phyloP scores from a whole-genome alignment of 92 coral and sea anemone species.

The Pocillopora meandrina region DNA sequence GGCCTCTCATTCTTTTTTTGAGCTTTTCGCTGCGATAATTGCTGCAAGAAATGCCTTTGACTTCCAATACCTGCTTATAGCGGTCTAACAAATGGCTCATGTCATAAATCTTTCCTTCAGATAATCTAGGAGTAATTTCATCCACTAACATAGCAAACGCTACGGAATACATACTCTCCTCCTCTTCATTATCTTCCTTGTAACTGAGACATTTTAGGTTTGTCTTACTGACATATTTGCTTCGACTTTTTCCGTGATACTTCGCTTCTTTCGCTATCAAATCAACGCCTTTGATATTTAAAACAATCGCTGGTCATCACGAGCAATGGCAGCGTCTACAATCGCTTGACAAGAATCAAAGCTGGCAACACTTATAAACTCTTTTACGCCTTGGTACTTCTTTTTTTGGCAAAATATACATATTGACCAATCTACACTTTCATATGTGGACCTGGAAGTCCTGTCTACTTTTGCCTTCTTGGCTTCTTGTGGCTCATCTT shows the following conservation, averaged over 20 bases:
- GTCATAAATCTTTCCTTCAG: constrained; percentile 44
- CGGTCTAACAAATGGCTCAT: constrained; percentile 37
- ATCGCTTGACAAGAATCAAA: constrained; percentile 40
- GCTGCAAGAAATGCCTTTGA: constrained; percentile 14
- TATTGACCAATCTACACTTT: constrained; percentile 38
- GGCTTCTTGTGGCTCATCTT: no score
- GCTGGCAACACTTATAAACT: constrained; percentile 19
- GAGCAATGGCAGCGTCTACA: constrained; percentile 18
- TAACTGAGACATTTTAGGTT: constrained; percentile 16
- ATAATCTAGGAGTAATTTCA: constrained; percentile 17
- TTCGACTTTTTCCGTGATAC: constrained; percentile 35
- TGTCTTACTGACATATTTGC: constrained; percentile 34
- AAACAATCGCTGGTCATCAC: constrained; percentile 36
- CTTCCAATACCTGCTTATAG: constrained; percentile 12
- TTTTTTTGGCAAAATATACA: constrained; percentile 50
- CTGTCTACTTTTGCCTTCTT: background rate
- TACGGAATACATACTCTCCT: background rate
- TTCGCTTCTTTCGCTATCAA: constrained; percentile 22
- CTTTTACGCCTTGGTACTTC: constrained; percentile 38
- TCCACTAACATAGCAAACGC: constrained; percentile 15
- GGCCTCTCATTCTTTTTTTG: constrained; percentile 40
- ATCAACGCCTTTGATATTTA: constrained; percentile 40
- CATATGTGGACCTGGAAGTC: constrained; percentile 14
- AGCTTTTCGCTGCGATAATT: constrained; percentile 46
- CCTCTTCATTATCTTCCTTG: constrained; percentile 10